Evolutionary conservation across 2,888 invertebrate species (phyloP).

Genomic region (Heliconius erato): DNA sequence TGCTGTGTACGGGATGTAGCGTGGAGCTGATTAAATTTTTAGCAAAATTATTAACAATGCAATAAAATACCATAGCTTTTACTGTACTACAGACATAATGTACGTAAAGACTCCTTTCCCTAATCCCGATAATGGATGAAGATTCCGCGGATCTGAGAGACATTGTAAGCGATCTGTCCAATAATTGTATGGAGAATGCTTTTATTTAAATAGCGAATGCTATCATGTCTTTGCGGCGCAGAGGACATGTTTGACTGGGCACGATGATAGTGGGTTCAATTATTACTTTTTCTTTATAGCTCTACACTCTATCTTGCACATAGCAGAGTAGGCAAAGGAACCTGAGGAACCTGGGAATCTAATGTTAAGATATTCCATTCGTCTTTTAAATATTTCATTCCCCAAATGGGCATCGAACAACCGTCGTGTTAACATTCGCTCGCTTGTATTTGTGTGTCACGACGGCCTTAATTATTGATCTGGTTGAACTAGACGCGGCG

Average conservation of each 20-base stretch:
- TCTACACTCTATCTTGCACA: too few relatives aligned
- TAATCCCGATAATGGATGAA: slow-evolving; percentile 78
- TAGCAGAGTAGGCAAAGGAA: too few relatives aligned
- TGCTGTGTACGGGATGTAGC: too few relatives aligned
- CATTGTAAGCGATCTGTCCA: slow-evolving; percentile 70
- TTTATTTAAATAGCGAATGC: slow-evolving; percentile 23
- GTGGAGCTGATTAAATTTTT: too few relatives aligned
- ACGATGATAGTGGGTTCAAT: background rate
- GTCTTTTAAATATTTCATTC: too few relatives aligned
- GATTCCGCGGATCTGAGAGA: slow-evolving; percentile 65
- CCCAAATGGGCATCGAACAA: too few relatives aligned
- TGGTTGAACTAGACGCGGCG: too few relatives aligned
- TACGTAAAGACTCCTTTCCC: slow-evolving; percentile 62
- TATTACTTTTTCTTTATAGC: background rate
- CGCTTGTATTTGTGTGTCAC: too few relatives aligned
- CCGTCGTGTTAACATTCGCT: too few relatives aligned
- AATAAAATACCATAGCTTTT: slow-evolving; percentile 16
- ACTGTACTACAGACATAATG: slow-evolving; percentile 40
- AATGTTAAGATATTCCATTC: too few relatives aligned
- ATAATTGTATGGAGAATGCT: slow-evolving; percentile 67
- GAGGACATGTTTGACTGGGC: background rate
- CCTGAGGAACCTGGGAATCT: too few relatives aligned
- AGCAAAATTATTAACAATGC: background rate
- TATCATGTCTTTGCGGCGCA: background rate
- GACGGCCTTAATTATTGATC: too few relatives aligned